Percentiles rank a stretch among this genome's conserved stretches.
phyloP scores from a whole-genome alignment of 2,888 invertebrate genomes.

The Coecobrya sp. region DNA sequence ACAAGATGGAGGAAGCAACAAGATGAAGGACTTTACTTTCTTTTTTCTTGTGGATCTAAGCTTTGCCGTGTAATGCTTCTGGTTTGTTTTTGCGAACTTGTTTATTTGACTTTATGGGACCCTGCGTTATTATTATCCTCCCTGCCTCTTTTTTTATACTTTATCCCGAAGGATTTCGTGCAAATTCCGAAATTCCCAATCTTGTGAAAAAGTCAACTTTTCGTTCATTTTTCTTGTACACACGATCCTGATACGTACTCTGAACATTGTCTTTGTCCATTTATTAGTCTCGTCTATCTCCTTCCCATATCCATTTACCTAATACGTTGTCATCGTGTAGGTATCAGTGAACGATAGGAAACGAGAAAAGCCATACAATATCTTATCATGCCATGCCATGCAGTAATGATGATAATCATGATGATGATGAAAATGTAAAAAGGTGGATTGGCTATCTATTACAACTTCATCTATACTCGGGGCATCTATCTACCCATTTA shows the following conservation, averaged over 20 bases:
- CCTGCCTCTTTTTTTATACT: not conserved
- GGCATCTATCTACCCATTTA: not conserved
- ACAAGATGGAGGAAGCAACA: not conserved
- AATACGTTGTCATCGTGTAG: not conserved
- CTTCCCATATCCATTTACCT: not conserved
- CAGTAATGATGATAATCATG: constrained; percentile 26
- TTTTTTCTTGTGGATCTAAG: not conserved
- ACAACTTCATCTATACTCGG: not conserved
- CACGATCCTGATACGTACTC: not conserved
- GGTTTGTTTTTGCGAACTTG: not conserved
- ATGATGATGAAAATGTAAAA: constrained; percentile 24
- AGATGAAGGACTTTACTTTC: not conserved
- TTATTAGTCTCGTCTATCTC: not conserved
- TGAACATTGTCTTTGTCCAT: constrained; percentile 1
- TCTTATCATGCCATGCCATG: constrained; percentile 12
- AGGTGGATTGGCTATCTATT: constrained; percentile 28
- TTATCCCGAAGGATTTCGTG: constrained; percentile 58
- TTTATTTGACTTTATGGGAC: constrained; percentile 26
- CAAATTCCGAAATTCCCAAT: constrained; percentile 57
- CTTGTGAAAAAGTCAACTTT: constrained; percentile 60
- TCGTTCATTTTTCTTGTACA: not conserved
- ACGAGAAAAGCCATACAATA: not conserved
- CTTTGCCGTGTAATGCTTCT: not conserved
- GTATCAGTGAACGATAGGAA: not conserved
- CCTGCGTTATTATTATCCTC: constrained; percentile 15